Conservation (phyloP, 2,888 invertebrate species). For the Monochamus alternatus region DNA sequence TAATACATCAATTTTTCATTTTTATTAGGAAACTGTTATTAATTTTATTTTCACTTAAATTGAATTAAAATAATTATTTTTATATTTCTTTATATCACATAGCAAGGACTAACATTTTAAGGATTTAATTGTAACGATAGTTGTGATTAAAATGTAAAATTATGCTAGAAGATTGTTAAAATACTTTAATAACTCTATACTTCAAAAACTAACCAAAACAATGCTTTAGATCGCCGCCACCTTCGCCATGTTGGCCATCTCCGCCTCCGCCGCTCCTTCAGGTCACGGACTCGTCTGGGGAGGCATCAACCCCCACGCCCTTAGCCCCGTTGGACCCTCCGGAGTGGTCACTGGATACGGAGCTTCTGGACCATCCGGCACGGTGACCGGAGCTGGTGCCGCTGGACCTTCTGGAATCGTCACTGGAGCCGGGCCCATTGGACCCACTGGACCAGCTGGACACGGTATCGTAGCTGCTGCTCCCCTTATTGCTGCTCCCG, state of each 20-base stretch:
- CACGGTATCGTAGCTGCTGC: slow-evolving; percentile 21
- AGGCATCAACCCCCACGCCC: slow-evolving; percentile 36
- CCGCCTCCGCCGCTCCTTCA: slow-evolving; percentile 8
- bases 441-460: slow-evolving; percentile 47
- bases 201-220: not conserved
- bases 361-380: slow-evolving; percentile 46
- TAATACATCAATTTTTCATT: too few relatives aligned
- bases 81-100: too few relatives aligned
- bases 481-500: not conserved
- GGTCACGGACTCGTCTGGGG: not conserved
- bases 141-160: too few relatives aligned
- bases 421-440: slow-evolving; percentile 49
- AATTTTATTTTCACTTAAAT: too few relatives aligned
- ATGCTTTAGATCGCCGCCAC: slow-evolving; percentile 12
- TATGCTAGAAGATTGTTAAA: too few relatives aligned
- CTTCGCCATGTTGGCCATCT: slow-evolving; percentile 18
- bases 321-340: slow-evolving; percentile 43
- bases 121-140: too few relatives aligned
- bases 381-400: slow-evolving; percentile 45
- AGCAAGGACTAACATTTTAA: too few relatives aligned
- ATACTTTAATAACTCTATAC: too few relatives aligned
- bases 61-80: too few relatives aligned
- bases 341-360: slow-evolving; percentile 44
- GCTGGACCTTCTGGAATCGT: slow-evolving; percentile 48
- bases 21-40: too few relatives aligned